Evolutionary conservation across 1,140 invertebrate genomes (phyloP).

Genomic region (Augochlora pura): DNA sequence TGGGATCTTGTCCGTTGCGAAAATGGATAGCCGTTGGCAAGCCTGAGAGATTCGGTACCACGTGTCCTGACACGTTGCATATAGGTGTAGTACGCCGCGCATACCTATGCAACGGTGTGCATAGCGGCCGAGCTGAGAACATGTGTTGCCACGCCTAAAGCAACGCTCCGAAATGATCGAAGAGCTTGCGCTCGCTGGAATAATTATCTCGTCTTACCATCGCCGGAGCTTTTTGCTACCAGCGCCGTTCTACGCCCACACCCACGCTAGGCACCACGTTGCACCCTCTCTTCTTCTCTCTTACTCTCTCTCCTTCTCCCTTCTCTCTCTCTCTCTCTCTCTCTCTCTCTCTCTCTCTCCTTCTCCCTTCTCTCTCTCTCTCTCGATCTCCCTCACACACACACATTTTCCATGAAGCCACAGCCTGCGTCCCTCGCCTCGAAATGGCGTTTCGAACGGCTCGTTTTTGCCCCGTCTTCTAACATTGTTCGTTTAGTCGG

Average conservation of each 20-base stretch:
- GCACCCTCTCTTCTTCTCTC: no score
- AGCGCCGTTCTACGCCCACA: background rate
- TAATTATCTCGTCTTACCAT: constrained; percentile 67
- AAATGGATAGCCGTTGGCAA: constrained; percentile 71
- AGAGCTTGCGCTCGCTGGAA: constrained; percentile 60
- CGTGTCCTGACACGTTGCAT: constrained; percentile 76
- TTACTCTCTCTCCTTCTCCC: background rate
- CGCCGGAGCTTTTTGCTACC: constrained; percentile 51
- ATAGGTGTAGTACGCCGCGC: constrained; percentile 72
- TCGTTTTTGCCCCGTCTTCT: background rate
- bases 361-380: background rate
- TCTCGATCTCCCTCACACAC: background rate
- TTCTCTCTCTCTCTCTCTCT: no score
- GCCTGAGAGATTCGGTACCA: constrained; percentile 71
- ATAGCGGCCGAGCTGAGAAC: constrained; percentile 69
- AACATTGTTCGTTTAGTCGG: background rate
- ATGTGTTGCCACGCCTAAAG: constrained; percentile 72
- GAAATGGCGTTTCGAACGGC: background rate
- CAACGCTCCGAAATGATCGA: constrained; percentile 70
- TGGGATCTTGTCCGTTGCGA: constrained; percentile 63
- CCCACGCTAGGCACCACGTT: constrained; percentile 4
- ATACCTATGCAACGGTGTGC: constrained; percentile 61
- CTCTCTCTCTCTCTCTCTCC: background rate
- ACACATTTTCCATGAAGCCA: no score
- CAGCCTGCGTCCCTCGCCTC: background rate